phyloP scores from a whole-genome alignment of 2,888 invertebrate species.

The Polymixis flavicincta region DNA sequence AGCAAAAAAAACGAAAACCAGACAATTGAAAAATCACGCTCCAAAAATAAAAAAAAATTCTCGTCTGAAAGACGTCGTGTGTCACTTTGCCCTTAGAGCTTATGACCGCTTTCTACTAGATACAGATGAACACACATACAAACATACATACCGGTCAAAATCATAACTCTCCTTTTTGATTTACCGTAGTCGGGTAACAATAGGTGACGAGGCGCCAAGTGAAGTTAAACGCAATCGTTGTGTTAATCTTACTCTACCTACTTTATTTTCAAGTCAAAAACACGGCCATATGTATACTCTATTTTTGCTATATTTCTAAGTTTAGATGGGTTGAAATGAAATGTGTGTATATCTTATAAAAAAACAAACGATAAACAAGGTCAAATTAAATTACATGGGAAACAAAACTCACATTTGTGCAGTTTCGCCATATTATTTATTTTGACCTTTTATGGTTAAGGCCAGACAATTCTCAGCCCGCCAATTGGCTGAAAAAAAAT shows the following conservation, averaged over 20 bases:
- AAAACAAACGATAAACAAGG: neutral
- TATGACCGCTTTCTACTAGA: too few relatives aligned
- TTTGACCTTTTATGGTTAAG: neutral
- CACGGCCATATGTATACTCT: constrained; percentile 8
- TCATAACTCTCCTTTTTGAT: too few relatives aligned
- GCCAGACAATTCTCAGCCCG: neutral
- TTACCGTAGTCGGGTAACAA: too few relatives aligned
- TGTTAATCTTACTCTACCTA: neutral
- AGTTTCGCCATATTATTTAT: neutral
- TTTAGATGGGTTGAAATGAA: neutral
- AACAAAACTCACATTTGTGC: neutral
- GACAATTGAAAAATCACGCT: too few relatives aligned
- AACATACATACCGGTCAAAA: too few relatives aligned
- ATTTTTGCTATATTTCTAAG: neutral
- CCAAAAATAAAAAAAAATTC: too few relatives aligned
- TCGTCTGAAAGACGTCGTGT: too few relatives aligned
- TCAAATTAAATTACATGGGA: neutral
- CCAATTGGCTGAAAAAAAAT: neutral
- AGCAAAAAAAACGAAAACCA: neutral
- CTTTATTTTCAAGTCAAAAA: neutral
- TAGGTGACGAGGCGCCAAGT: neutral
- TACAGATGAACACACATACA: too few relatives aligned
- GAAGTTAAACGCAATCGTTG: neutral
- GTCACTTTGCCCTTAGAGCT: too few relatives aligned
- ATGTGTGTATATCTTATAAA: neutral